A percentile compares a stretch with the other conserved stretches of the same genome.
phyloP scores from a whole-genome alignment of 2,888 invertebrate species.

The Sinopyrophorus schimmeli region DNA sequence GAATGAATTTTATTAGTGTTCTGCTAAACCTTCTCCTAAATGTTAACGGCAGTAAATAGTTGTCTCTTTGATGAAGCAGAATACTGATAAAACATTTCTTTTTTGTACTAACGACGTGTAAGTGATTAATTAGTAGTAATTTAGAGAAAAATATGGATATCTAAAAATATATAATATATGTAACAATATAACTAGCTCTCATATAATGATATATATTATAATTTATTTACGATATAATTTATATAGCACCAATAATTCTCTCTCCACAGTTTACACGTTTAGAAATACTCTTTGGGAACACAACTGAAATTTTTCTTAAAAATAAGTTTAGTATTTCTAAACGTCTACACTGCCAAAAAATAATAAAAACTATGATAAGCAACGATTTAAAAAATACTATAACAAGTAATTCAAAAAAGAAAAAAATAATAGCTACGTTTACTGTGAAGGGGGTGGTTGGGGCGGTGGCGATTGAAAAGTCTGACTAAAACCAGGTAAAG shows the following conservation, averaged over 20 bases:
- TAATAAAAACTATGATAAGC: conserved; percentile 28
- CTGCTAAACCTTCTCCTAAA: conserved; percentile 18
- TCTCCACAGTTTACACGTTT: conserved; percentile 24
- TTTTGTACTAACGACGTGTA: conserved; percentile 34
- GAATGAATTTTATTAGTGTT: conserved; percentile 31
- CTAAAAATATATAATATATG: conserved; percentile 25
- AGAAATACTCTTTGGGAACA: conserved; percentile 33
- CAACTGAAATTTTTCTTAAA: conserved; percentile 28
- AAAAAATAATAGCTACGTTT: conserved; percentile 17
- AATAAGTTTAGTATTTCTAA: conserved; percentile 31
- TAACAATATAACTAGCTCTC: conserved; percentile 21
- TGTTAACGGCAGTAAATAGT: no score
- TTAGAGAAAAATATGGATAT: conserved; percentile 23
- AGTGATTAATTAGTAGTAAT: conserved; percentile 26
- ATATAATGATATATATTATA: conserved; percentile 24
- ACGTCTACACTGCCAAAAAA: conserved; percentile 24
- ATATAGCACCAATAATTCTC: conserved; percentile 33
- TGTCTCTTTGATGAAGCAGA: not conserved
- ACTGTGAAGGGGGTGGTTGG: conserved; percentile 35
- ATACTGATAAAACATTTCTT: conserved; percentile 9
- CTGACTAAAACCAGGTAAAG: conserved; percentile 57
- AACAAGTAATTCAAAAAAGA: conserved; percentile 25
- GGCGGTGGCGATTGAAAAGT: conserved; percentile 55
- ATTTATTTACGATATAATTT: conserved; percentile 30
- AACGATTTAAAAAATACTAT: conserved; percentile 27